Evolutionary conservation across 2,888 invertebrate species (phyloP), one percentile per base, ranked within the genome.

Genomic region (Drosophila neonasuta): DNA sequence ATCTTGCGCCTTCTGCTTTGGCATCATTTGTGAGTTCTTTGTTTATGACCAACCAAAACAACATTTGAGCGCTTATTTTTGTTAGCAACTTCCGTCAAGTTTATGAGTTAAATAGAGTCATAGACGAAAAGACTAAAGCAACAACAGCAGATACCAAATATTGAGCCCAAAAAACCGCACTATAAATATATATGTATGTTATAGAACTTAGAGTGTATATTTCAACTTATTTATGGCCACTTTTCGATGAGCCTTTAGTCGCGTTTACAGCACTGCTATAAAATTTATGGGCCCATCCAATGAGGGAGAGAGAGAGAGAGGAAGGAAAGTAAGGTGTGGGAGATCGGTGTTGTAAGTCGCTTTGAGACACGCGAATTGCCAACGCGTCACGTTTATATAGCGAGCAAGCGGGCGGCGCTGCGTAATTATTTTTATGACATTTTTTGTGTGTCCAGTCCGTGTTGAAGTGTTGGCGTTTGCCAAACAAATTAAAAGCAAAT

Each of bases 391-490:
- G 75, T 79, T 84, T 84, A 68, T 79, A 63, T 71, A 42, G 20
- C 20, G 3, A 20, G 24, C 24, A 24, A 24, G 24, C 24, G 24
- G 65, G 15, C 13, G 39, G 39, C 76, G 63, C 68, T 74, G 81
- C 85, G 87, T 87, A 82, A 82, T 87, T 87, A 82, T 82, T 82
- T 82, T 87, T 87, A 87, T 82, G 87, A 87, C 81, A 85, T 87
- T 80, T 72, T 74, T 62, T 59, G 34, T 20, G 34, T 46, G 34
- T 34, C 2, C 13, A 13, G 59, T 72, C 56, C 73, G 70, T 79
- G 86, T 68, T 87, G 77, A 83, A 83, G 87, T 87, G 87, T 84
- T 83, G 84, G 86, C 87, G 73, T 76, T 84, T 87, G 88, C 88
- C 84, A 84, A 84, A 84, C 84, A 84, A 84, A 84, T 84, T 84